These are phyloP conservation scores for Epsilonema sp. DNA, from an alignment of 2,888 invertebrate species.

Conservation along the genomic window DNA sequence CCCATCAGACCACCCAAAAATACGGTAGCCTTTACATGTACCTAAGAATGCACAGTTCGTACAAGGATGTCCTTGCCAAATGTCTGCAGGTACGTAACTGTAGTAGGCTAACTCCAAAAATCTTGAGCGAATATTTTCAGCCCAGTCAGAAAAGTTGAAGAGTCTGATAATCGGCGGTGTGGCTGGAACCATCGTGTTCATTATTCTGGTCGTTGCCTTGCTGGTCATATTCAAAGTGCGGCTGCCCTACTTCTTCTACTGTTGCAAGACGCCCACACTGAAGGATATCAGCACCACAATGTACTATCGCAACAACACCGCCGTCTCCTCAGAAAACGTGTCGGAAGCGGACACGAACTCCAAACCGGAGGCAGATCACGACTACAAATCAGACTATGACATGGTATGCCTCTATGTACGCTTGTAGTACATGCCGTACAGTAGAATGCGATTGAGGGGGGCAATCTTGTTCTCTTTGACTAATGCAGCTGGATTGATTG, in stretches of 20 bases:
- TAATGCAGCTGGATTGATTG: too few species aligned
- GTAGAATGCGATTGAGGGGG: too few species aligned
- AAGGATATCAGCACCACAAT: conserved; percentile 9
- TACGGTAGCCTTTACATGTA: too few species aligned
- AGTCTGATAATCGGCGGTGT: conserved; percentile 4
- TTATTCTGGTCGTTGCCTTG: conserved; percentile 2
- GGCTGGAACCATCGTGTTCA: conserved; percentile 1
- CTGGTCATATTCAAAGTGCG: conserved; percentile 6
- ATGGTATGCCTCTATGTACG: too few species aligned
- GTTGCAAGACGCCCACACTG: conserved; percentile 8
- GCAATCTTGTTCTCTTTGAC: too few species aligned
- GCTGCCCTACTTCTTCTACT: conserved; percentile 2
- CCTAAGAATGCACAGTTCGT: too few species aligned
- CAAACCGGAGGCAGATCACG: background rate
- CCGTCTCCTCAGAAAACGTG: background rate
- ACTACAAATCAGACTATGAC: background rate
- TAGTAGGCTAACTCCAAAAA: too few species aligned
- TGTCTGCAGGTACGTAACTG: too few species aligned
- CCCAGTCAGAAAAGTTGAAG: background rate
- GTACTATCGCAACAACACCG: conserved; percentile 8
- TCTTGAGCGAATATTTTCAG: too few species aligned
- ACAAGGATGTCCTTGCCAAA: too few species aligned
- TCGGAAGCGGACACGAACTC: background rate
- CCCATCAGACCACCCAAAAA: too few species aligned
- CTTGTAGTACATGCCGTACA: too few species aligned